Evolutionary conservation across 1,140 invertebrate species (phyloP).

Genomic region (Atta colombica): DNA sequence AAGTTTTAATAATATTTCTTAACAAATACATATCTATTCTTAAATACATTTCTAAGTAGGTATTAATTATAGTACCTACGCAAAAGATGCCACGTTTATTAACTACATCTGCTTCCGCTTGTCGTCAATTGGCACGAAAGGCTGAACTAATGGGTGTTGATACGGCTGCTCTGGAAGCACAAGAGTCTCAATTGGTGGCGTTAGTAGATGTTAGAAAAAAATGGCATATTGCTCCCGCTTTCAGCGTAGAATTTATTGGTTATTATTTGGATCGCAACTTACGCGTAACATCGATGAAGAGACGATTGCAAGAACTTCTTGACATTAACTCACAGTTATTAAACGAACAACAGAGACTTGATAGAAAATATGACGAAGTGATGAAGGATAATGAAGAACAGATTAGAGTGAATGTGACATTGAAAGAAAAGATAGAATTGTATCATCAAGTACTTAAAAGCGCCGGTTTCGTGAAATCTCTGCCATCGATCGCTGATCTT

Average conservation of each 20-base stretch:
- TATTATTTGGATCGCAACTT: slow-evolving; percentile 96
- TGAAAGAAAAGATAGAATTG: slow-evolving; percentile 88
- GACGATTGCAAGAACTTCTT: slow-evolving; percentile 91
- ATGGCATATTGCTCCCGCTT: slow-evolving; percentile 97
- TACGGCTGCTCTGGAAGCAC: slow-evolving; percentile 91
- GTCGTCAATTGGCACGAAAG: slow-evolving; percentile 93
- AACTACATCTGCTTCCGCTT: slow-evolving; percentile 96
- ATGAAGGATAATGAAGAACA: slow-evolving; percentile 85
- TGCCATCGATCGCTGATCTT: slow-evolving; percentile 80
- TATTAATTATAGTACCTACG: slow-evolving; percentile 91
- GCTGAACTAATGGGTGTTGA: slow-evolving; percentile 96
- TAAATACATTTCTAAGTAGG: slow-evolving; percentile 4
- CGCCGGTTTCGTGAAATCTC: slow-evolving; percentile 80
- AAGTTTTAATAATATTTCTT: slow-evolving; percentile 76
- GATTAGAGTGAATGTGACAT: slow-evolving; percentile 84
- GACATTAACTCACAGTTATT: slow-evolving; percentile 91
- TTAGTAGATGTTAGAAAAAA: slow-evolving; percentile 95
- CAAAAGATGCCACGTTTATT: slow-evolving; percentile 97
- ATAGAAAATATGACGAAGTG: slow-evolving; percentile 93
- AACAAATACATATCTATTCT: not conserved
- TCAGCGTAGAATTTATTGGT: slow-evolving; percentile 97
- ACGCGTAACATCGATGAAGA: slow-evolving; percentile 92
- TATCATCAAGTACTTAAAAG: slow-evolving; percentile 82
- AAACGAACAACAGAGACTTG: slow-evolving; percentile 91
- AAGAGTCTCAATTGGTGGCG: slow-evolving; percentile 92